Base-by-base conservation (phyloP, 2,113 vertebrate genomes). In the Cottus gobio region DNA sequence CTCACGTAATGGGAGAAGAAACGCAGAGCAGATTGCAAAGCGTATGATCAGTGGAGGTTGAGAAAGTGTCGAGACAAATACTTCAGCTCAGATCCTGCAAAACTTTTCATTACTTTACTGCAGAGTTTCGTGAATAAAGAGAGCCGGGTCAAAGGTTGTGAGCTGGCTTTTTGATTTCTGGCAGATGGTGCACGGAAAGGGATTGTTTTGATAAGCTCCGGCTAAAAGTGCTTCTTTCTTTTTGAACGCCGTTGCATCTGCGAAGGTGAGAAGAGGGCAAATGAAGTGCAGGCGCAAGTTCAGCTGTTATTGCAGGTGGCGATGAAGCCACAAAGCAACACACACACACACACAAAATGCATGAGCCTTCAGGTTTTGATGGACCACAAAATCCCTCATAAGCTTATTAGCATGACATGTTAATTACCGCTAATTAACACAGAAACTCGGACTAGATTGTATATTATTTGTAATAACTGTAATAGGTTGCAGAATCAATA, bases 11-110 rank as follows among this genome's bases (percentile, higher is more conserved):
- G 48, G 48, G 52, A 84, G 79, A 85, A 26, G 77, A 89, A 91
- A 90, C 85, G 76, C 80, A 24, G 26, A 78, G 83, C 87, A 92
- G 87, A 93, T 91, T 93, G 87, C 90, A 85, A 90, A 92, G 73
- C 76, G 80, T 85, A 61, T 79, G 88, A 92, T 90, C 75, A 80
- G 90, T 70, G 75, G 77, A 90, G 87, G 81, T 66, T 66, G 86
- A n/a, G 77, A 84, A 83, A 91, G 79, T 85, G 81, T 87, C 84
- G 65, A 57, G 82, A 91, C 75, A 90, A 86, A 90, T 78, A 88
- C 86, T 89, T 92, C n/a, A 64, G 76, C 77, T 88, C 82, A 80
- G 80, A 87, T 89, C 57, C 85, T 78, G 66, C 71, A 39, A 78
- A 91, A 90, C 87, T 89, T 92, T 90, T 82, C 80, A 85, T 85